Conservation (phyloP, 1,140 invertebrate genomes). For the Dendrolimus kikuchii region DNA sequence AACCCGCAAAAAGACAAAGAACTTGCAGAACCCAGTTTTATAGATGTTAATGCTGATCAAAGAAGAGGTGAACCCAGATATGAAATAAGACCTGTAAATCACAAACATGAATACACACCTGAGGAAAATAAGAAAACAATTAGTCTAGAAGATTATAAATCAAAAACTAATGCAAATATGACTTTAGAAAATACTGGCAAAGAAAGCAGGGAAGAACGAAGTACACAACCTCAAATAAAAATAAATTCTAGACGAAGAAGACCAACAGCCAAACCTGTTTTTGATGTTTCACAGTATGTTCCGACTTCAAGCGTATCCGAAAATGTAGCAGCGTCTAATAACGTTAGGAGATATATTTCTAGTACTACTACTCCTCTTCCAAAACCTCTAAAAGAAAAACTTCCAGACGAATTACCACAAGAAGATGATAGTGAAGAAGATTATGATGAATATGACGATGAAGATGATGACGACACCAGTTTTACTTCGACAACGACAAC, state of each 20-base stretch:
- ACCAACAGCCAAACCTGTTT: constrained; percentile 21
- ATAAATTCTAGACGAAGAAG: constrained; percentile 12
- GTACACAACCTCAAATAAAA: constrained; percentile 9
- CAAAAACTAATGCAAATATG: constrained; percentile 11
- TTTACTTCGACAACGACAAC: constrained; percentile 19
- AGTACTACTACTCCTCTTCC: constrained; percentile 13
- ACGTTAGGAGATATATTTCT: constrained; percentile 28
- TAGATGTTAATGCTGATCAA: constrained; percentile 45
- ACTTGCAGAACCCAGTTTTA: constrained; percentile 28
- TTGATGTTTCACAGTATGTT: constrained; percentile 44
- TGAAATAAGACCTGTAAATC: constrained; percentile 50
- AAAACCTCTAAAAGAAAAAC: constrained; percentile 6
- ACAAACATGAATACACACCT: constrained; percentile 51
- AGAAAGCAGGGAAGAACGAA: constrained; percentile 6
- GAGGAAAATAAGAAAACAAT: constrained; percentile 51
- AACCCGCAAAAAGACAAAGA: constrained; percentile 18
- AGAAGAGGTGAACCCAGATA: constrained; percentile 56
- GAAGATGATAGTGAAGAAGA: constrained; percentile 26
- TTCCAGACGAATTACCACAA: constrained; percentile 10
- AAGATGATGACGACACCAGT: constrained; percentile 25
- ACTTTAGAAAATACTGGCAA: constrained; percentile 9
- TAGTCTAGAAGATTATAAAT: constrained; percentile 43
- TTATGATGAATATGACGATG: constrained; percentile 34
- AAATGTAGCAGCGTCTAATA: constrained; percentile 35
- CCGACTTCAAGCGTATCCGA: constrained; percentile 31